Evolutionary conservation across 2,888 invertebrate species (phyloP).

Genomic region (Brachypterus glaber): DNA sequence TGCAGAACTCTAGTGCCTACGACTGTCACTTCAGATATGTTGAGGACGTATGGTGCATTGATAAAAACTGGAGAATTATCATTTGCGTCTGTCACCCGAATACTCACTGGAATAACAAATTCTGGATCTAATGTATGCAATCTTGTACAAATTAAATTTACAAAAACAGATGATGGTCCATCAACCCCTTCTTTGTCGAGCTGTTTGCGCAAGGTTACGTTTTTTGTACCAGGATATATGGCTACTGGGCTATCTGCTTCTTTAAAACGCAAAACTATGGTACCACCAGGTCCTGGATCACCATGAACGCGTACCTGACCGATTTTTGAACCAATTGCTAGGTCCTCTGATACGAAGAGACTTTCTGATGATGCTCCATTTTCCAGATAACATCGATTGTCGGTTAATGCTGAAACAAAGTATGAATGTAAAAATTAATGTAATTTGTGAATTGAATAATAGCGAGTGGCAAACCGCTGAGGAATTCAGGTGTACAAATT

Average conservation of each 20-base stretch:
- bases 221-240: slow-evolving; percentile 68
- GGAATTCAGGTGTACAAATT: no score
- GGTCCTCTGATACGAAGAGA: slow-evolving; percentile 82
- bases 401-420: slow-evolving; percentile 53
- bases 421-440: no score
- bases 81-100: slow-evolving; percentile 83
- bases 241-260: slow-evolving; percentile 72
- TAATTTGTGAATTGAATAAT: no score
- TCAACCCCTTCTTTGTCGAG: slow-evolving; percentile 77
- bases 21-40: slow-evolving; percentile 74
- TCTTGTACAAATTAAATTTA: slow-evolving; percentile 77
- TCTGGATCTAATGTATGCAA: slow-evolving; percentile 55
- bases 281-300: slow-evolving; percentile 65
- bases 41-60: slow-evolving; percentile 71
- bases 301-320: slow-evolving; percentile 75
- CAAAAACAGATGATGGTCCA: slow-evolving; percentile 77
- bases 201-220: slow-evolving; percentile 64
- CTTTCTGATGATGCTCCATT: slow-evolving; percentile 86
- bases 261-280: slow-evolving; percentile 68
- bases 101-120: slow-evolving; percentile 71
- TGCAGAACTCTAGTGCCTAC: slow-evolving; percentile 64
- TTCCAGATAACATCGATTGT: slow-evolving; percentile 82
- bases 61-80: slow-evolving; percentile 80
- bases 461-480: no score
- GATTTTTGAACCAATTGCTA: slow-evolving; percentile 67